Percentiles rank a stretch among this genome's conserved stretches.
Conservation (phyloP, 2,113 vertebrate species). For the Peucedramus taeniatus region DNA sequence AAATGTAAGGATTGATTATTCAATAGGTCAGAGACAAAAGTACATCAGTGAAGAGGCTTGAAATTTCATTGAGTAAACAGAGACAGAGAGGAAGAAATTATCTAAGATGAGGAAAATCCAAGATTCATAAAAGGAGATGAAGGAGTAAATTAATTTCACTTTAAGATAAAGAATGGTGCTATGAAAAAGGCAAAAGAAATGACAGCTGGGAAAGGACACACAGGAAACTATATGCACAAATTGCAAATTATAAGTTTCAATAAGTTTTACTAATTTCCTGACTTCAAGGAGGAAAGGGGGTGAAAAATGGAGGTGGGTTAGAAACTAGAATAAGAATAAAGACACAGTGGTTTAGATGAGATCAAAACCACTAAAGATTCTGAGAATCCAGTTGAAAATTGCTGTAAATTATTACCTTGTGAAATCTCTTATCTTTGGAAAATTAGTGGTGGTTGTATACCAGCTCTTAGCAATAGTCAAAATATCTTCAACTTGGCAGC, state of each 20-base stretch:
- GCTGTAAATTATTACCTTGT: background rate
- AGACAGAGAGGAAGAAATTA: background rate
- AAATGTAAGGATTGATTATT: background rate
- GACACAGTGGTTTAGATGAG: background rate
- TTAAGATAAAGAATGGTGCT: background rate
- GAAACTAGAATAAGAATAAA: background rate
- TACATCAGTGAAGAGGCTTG: background rate
- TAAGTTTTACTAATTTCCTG: background rate
- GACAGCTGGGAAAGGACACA: background rate
- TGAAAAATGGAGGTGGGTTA: background rate
- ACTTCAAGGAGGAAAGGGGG: background rate
- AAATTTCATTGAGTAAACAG: background rate
- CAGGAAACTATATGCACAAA: background rate
- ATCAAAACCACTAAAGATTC: background rate
- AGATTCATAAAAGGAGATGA: background rate
- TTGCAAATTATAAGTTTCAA: background rate
- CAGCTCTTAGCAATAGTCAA: background rate
- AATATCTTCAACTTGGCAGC: background rate
- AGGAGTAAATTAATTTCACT: slow-evolving; percentile 22
- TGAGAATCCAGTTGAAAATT: background rate
- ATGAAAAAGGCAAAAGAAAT: slow-evolving; percentile 15
- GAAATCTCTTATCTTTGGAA: background rate
- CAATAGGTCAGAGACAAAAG: background rate
- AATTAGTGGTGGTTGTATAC: background rate
- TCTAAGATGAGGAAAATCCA: background rate